phyloP scores from a whole-genome alignment of 2,113 vertebrate species.

The Tinamus guttatus region DNA sequence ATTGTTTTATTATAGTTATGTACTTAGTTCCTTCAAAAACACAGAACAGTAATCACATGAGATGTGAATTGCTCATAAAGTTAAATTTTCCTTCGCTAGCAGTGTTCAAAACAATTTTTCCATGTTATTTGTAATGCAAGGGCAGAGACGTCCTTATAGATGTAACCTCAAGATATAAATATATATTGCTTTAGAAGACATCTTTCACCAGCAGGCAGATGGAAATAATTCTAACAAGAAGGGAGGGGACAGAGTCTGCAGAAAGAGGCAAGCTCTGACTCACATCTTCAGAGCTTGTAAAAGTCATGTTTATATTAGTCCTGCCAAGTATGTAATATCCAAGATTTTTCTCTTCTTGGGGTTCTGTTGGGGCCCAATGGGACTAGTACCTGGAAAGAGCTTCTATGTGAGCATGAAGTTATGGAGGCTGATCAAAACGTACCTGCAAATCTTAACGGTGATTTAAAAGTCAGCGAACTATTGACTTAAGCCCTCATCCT shows the following conservation, averaged over 20 bases:
- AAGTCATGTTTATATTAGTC: not conserved
- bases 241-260: not conserved
- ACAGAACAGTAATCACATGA: not conserved
- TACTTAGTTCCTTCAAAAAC: not conserved
- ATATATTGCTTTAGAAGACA: not conserved
- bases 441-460: not conserved
- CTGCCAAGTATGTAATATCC: not conserved
- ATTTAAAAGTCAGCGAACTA: not conserved
- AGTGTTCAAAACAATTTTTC: not conserved
- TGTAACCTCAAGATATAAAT: not conserved
- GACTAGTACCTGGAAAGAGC: not conserved
- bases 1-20: not conserved
- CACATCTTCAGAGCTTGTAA: not conserved
- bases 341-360: not conserved
- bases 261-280: conserved; percentile 27
- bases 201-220: not conserved
- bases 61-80: not conserved
- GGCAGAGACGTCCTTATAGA: not conserved
- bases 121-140: not conserved
- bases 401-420: not conserved
- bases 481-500: not conserved
- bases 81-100: not conserved
- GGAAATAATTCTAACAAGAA: not conserved
- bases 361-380: not conserved
- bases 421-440: conserved; percentile 30